Percentiles rank a stretch among this genome's conserved stretches.
These are phyloP conservation scores for Euleptes europaea DNA, from an alignment of 2,113 vertebrate genomes.

Conservation along the genomic window DNA sequence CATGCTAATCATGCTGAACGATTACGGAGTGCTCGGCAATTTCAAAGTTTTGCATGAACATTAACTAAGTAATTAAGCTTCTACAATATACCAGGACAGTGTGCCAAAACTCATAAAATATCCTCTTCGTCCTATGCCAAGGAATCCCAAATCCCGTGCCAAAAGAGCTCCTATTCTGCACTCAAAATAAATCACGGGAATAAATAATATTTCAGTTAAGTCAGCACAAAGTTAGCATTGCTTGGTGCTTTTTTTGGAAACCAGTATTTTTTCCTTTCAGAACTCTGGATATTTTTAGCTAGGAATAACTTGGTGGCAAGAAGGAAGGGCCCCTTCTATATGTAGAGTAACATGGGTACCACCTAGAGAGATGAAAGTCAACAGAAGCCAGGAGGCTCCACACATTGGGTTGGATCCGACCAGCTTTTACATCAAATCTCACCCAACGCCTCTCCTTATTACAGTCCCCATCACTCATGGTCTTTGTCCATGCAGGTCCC, in stretches of 20 bases:
- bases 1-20: neutral
- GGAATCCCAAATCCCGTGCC: neutral
- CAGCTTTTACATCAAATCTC: no score
- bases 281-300: neutral
- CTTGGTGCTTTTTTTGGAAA: neutral
- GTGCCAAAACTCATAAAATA: slow-evolving; percentile 3
- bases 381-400: neutral
- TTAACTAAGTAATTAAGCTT: slow-evolving; percentile 52
- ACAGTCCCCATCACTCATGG: no score
- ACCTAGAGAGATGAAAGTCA: neutral
- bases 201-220: neutral
- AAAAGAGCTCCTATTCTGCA: neutral
- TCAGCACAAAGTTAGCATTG: neutral
- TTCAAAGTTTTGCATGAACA: slow-evolving; percentile 3
- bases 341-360: neutral
- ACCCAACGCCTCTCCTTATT: no score
- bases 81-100: neutral
- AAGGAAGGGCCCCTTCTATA: neutral
- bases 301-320: neutral
- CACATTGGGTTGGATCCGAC: no score
- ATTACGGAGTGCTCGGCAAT: slow-evolving; percentile 5
- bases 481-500: neutral
- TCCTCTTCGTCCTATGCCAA: neutral
- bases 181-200: neutral
- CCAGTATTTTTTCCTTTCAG: neutral